phyloP scores from a whole-genome alignment of 2,113 vertebrate genomes.

The Alosa alosa region DNA sequence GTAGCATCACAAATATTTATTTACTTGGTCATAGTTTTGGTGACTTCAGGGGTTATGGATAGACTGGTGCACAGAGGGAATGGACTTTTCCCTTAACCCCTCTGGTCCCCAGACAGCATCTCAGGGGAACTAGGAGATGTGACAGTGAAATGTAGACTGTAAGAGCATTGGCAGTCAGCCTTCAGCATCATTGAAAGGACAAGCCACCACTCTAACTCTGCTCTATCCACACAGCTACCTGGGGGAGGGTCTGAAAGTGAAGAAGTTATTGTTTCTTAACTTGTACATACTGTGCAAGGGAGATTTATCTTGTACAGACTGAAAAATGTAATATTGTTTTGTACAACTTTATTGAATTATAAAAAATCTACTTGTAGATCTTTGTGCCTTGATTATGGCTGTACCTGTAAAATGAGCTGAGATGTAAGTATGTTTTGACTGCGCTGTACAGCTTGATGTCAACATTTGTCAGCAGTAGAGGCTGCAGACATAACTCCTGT shows the following conservation, averaged over 20 bases:
- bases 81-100: too few relatives aligned
- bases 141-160: too few relatives aligned
- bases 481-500: conserved; percentile 82
- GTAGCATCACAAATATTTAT: conserved; percentile 86
- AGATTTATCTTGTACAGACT: conserved; percentile 95
- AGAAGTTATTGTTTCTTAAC: conserved; percentile 63
- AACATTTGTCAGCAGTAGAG: conserved; percentile 80
- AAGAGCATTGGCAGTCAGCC: not conserved
- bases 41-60: too few relatives aligned
- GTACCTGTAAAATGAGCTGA: conserved; percentile 94
- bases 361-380: conserved; percentile 96
- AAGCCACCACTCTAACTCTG: conserved; percentile 13
- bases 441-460: conserved; percentile 94
- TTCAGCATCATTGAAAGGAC: not conserved
- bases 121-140: too few relatives aligned
- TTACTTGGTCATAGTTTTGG: conserved; percentile 65
- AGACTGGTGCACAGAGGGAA: too few relatives aligned
- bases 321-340: conserved; percentile 98
- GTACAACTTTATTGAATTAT: conserved; percentile 92
- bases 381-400: conserved; percentile 98
- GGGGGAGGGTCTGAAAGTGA: not conserved
- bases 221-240: conserved; percentile 19
- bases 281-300: conserved; percentile 93
- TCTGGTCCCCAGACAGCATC: too few relatives aligned
- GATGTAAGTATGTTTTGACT: conserved; percentile 88